These are phyloP conservation scores for Phymastichus coffea DNA, from an alignment of 1,140 invertebrate genomes.

Conservation along the genomic window DNA sequence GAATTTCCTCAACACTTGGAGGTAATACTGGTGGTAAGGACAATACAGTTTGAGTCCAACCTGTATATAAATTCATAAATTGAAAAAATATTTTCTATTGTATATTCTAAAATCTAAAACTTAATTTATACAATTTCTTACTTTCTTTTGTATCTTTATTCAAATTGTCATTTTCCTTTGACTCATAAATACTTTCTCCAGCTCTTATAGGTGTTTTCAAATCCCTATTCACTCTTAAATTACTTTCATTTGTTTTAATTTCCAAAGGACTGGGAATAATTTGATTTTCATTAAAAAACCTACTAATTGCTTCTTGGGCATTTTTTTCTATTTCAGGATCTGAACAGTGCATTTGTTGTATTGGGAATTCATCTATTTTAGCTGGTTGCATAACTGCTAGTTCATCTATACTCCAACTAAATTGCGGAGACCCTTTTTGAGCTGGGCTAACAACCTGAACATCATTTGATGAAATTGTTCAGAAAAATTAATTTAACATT, in stretches of 20 bases:
- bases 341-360: constrained; percentile 52
- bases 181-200: constrained; percentile 20
- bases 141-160: constrained; percentile 42
- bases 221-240: too few relatives aligned
- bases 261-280: constrained; percentile 59
- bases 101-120: background rate
- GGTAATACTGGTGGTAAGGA: constrained; percentile 61
- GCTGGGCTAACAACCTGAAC: constrained; percentile 32
- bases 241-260: constrained; percentile 28
- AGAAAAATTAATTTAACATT: too few relatives aligned
- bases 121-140: constrained; percentile 31
- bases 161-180: constrained; percentile 24
- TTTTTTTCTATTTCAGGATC: constrained; percentile 57
- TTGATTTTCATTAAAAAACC: constrained; percentile 57
- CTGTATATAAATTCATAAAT: constrained; percentile 42
- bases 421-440: constrained; percentile 48
- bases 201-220: constrained; percentile 29
- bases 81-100: background rate
- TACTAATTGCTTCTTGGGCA: constrained; percentile 58
- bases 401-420: constrained; percentile 60
- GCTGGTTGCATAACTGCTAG: constrained; percentile 57
- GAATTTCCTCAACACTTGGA: constrained; percentile 59
- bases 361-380: constrained; percentile 57
- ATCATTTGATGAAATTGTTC: too few relatives aligned
- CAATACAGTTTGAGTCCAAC: constrained; percentile 62